Evolutionary conservation across 2,888 invertebrate species (phyloP), one percentile per base, ranked within the genome.

Genomic region (Drosophila paracracens): DNA sequence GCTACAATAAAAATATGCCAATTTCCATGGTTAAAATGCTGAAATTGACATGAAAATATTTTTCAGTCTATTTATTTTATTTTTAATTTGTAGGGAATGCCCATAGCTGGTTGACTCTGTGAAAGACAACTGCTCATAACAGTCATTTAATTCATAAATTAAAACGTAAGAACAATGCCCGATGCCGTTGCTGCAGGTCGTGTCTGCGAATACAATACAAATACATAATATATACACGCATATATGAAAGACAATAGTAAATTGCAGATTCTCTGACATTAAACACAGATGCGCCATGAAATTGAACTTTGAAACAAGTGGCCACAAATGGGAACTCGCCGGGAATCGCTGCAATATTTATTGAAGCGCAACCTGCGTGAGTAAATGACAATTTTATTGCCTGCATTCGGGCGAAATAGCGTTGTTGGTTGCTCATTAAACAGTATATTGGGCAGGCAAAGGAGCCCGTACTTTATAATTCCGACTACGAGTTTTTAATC

Each of bases 251-350:
- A 65, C 59, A 57, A 67, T 66, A 72, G 69, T 80, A 72, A 80
- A 83, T 76, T 80, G 76, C 83, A 82, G 53, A 59, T 60, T 62
- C 75, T 67, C 77, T 66, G 60, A 67, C 81, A 83, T 81, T 81
- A 81, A 83, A 70, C 70, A 48, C 81, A 74, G 74, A 83, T 81
- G 74, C 63, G 57, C n/a, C 27, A 25, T 62, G 13, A 71, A 62
- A 71, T 70, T 62, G 69, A 48, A 81, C 35, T 51, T 52, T 52
- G 43, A 10, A 53, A 46, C 46, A 62, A 53, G 50, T 52, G 25
- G 38, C 27, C 61, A 10, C 51, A 36, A 60, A 51, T 29, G 16
- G 33, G 25, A 33, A 18, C n/a, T 43, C n/a, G 33, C n/a, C 48
- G 40, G 27, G 16, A 59, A 35, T 51, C 25, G 61, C 31, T 64